A percentile compares a stretch with the other conserved stretches of the same genome.
Evolutionary conservation across 2,888 invertebrate genomes (phyloP).

Genomic region (Chymomyza amoena): DNA sequence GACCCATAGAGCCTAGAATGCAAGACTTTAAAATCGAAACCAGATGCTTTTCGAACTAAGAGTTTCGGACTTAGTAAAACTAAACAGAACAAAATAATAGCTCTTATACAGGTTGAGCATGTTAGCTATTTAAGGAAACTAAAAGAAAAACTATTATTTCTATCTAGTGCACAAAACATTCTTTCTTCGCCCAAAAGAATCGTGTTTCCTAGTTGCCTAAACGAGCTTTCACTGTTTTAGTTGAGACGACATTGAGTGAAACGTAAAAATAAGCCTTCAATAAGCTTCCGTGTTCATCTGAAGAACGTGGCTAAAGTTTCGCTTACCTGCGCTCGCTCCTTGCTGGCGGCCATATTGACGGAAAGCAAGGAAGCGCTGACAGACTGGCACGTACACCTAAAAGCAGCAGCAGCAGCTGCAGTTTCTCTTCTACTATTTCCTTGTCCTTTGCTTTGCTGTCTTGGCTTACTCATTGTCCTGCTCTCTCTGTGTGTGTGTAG

Average conservation of each 20-base stretch:
- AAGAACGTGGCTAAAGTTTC: background rate
- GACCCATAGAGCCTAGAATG: no score
- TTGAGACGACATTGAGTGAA: slow-evolving; percentile 43
- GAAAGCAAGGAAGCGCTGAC: background rate
- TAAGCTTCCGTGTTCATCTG: slow-evolving; percentile 59
- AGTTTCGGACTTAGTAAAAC: no score
- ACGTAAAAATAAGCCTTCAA: slow-evolving; percentile 52
- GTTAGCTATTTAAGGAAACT: no score
- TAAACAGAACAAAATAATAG: no score
- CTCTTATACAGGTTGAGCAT: no score
- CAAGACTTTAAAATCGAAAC: no score
- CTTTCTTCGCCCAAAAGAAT: background rate
- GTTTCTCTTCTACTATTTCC: slow-evolving; percentile 12
- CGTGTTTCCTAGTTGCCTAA: background rate
- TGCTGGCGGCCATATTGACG: background rate
- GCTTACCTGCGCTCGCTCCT: background rate
- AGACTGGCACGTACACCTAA: slow-evolving; percentile 27
- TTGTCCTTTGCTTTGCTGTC: background rate
- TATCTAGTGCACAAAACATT: no score
- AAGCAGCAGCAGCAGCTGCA: slow-evolving; percentile 17
- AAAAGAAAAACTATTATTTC: no score
- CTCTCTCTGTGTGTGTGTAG: slow-evolving; percentile 43
- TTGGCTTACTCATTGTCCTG: slow-evolving; percentile 16
- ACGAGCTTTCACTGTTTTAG: background rate
- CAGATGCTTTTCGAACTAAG: no score